phyloP scores from a whole-genome alignment of 2,113 vertebrate species.

The Pseudopipra pipra region DNA sequence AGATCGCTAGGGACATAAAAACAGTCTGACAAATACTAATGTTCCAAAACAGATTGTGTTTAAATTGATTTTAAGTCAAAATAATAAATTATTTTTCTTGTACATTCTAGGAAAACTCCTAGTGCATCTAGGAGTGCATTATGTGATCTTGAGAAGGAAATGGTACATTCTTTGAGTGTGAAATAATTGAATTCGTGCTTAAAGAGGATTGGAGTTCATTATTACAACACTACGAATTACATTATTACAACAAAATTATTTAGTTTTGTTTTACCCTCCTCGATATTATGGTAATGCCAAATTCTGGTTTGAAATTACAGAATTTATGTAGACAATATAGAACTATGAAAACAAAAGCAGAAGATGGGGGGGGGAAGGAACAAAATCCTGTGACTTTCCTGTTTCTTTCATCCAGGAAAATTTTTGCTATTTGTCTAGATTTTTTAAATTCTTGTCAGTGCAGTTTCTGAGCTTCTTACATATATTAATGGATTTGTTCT shows the following conservation, averaged over 20 bases:
- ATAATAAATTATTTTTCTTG: background rate
- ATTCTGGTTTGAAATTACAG: background rate
- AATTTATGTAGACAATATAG: background rate
- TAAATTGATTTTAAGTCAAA: slow-evolving; percentile 44
- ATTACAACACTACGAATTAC: background rate
- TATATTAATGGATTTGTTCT: background rate
- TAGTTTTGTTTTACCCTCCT: background rate
- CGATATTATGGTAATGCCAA: background rate
- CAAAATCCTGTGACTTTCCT: background rate
- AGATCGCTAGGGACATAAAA: background rate
- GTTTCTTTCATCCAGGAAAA: background rate
- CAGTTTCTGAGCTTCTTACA: background rate
- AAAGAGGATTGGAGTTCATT: background rate
- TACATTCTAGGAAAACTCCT: background rate
- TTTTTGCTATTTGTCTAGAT: background rate
- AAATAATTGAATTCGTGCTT: background rate
- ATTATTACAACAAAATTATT: background rate
- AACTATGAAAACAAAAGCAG: background rate
- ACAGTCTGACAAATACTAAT: background rate
- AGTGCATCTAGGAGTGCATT: background rate
- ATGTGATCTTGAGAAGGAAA: background rate
- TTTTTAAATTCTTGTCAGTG: background rate
- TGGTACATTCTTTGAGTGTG: background rate
- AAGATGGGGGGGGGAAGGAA: background rate
- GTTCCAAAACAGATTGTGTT: background rate